Evolutionary conservation across 1,140 invertebrate genomes (phyloP).

Genomic region (Eupristina koningsbergeri): DNA sequence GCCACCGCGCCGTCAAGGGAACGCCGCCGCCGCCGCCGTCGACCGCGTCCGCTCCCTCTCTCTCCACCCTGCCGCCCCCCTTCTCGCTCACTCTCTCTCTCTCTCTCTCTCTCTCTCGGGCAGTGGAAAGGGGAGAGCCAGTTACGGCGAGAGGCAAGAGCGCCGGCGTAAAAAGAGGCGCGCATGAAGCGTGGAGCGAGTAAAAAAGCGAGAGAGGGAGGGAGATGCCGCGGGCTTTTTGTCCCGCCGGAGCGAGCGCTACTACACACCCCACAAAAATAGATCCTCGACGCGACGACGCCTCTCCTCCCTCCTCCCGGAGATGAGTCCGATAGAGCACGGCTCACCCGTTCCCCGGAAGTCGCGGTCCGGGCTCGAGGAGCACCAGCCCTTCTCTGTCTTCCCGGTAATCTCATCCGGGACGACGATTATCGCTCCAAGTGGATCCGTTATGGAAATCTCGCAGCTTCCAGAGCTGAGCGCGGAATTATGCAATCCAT

Average conservation of each 20-base stretch:
- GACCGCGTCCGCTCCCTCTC: constrained; percentile 34
- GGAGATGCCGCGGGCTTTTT: constrained; percentile 68
- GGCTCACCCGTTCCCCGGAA: constrained; percentile 27
- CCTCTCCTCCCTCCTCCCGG: constrained; percentile 8
- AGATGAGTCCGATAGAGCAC: too few species aligned
- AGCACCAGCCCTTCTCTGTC: too few species aligned
- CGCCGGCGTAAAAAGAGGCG: constrained; percentile 56
- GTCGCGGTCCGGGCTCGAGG: neutral
- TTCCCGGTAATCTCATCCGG: too few species aligned
- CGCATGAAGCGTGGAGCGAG: constrained; percentile 30
- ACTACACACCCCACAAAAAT: constrained; percentile 64
- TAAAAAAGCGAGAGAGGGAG: constrained; percentile 43
- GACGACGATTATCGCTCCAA: constrained; percentile 46
- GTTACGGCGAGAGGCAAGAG: constrained; percentile 29
- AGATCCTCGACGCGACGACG: constrained; percentile 55
- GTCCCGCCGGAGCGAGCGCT: constrained; percentile 60
- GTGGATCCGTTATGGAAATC: constrained; percentile 51
- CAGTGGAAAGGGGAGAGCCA: neutral
- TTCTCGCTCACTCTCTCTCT: constrained; percentile 40
- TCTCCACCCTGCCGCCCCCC: neutral
- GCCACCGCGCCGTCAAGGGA: constrained; percentile 69
- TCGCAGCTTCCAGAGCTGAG: neutral
- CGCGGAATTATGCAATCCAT: constrained; percentile 40
- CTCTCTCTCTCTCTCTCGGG: constrained; percentile 31
- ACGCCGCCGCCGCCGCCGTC: constrained; percentile 58